Evolutionary conservation across 2,113 vertebrate species (phyloP).

Genomic region (Tupaia tana): DNA sequence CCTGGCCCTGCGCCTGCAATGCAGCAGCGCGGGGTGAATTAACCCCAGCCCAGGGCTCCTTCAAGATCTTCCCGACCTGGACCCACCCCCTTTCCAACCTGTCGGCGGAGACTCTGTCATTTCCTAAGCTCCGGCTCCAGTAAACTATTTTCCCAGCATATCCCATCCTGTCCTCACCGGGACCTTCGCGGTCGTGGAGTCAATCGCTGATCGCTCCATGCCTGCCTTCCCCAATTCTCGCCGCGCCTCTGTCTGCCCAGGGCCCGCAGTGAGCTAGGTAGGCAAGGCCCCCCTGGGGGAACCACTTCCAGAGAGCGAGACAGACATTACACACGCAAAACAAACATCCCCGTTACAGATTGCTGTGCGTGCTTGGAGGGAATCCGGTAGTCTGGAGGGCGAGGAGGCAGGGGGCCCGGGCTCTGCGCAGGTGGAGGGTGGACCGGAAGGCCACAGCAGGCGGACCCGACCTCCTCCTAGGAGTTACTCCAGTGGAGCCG

Average conservation of each 20-base stretch:
- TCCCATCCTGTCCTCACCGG: not conserved
- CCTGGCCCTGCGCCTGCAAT: conserved; percentile 37
- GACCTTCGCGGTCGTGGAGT: not conserved
- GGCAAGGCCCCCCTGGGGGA: not conserved
- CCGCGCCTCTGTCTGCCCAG: no score
- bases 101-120: not conserved
- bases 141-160: not conserved
- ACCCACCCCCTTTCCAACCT: not conserved
- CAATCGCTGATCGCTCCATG: not conserved
- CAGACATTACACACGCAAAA: not conserved
- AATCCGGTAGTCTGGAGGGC: not conserved
- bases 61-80: not conserved
- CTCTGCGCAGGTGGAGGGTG: not conserved
- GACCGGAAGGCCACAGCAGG: not conserved
- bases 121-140: not conserved
- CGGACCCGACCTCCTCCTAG: not conserved
- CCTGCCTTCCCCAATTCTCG: not conserved
- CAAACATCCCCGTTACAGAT: not conserved
- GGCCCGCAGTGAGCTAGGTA: not conserved
- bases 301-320: not conserved
- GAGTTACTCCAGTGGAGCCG: not conserved
- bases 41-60: not conserved
- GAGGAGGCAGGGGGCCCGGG: not conserved
- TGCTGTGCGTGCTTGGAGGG: not conserved
- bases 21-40: not conserved